Conservation (phyloP, 2,113 vertebrate genomes). For the Lophius piscatorius region DNA sequence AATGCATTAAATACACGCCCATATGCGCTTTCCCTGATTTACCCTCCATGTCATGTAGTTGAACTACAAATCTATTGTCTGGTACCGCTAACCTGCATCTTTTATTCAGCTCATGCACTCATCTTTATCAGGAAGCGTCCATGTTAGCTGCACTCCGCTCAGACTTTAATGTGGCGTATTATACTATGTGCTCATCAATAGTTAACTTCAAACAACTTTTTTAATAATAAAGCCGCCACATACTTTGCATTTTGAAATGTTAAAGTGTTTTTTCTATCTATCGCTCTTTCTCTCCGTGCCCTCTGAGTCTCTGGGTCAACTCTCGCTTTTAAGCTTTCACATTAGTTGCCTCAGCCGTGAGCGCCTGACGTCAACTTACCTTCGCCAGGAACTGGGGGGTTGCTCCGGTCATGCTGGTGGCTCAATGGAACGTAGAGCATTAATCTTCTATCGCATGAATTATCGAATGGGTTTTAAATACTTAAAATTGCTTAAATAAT, state of each 20-base stretch:
- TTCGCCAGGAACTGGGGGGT: not conserved
- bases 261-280: not conserved
- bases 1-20: too few relatives aligned
- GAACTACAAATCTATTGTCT: too few relatives aligned
- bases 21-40: too few relatives aligned
- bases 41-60: too few relatives aligned
- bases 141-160: not conserved
- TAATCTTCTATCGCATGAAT: too few relatives aligned
- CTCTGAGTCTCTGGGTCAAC: constrained; percentile 17
- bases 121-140: not conserved
- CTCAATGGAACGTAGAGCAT: not conserved
- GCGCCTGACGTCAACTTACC: not conserved
- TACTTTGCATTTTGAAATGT: constrained; percentile 5
- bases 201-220: not conserved
- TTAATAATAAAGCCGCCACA: not conserved
- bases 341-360: constrained; percentile 25
- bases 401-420: not conserved
- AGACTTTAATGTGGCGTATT: constrained; percentile 9
- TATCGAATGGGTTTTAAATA: too few relatives aligned
- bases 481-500: too few relatives aligned
- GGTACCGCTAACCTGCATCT: too few relatives aligned
- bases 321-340: constrained; percentile 33
- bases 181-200: not conserved
- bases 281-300: not conserved
- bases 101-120: too few relatives aligned